Percentiles rank a stretch among this genome's conserved stretches.
These are phyloP conservation scores for Melipona quadrifasciata DNA, from an alignment of 1,140 invertebrate species.

Conservation along the genomic window DNA sequence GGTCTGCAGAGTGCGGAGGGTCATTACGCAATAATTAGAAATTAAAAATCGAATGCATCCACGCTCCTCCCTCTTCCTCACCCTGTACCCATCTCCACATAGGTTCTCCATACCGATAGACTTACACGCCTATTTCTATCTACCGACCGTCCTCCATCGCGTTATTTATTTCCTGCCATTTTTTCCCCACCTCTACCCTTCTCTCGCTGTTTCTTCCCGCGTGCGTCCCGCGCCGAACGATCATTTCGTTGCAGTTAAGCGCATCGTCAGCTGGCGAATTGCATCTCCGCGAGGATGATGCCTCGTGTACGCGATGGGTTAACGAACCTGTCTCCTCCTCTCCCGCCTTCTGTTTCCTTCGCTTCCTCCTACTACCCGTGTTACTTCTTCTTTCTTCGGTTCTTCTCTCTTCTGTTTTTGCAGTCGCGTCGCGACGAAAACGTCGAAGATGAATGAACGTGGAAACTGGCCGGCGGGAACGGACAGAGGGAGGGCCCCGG, in stretches of 20 bases:
- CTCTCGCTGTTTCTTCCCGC: not conserved
- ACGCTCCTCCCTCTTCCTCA: constrained; percentile 28
- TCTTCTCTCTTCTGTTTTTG: not conserved
- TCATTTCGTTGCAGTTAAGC: constrained; percentile 67
- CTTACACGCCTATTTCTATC: constrained; percentile 29
- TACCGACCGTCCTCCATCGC: not conserved
- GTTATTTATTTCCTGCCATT: not conserved
- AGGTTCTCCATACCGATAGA: not conserved
- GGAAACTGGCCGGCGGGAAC: constrained; percentile 35
- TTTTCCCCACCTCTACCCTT: not conserved
- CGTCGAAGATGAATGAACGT: constrained; percentile 39
- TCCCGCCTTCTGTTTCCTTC: not conserved
- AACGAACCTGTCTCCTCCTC: constrained; percentile 56
- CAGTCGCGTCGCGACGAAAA: constrained; percentile 32
- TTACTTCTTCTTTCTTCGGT: constrained; percentile 6
- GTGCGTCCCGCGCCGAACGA: constrained; percentile 52
- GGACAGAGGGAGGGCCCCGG: not conserved
- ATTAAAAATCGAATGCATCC: constrained; percentile 70
- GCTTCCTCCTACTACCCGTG: constrained; percentile 6
- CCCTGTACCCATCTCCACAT: not conserved
- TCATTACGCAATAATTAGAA: constrained; percentile 74
- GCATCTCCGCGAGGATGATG: constrained; percentile 63
- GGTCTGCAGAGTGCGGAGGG: constrained; percentile 54
- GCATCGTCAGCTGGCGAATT: constrained; percentile 76
- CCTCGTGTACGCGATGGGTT: constrained; percentile 50